These are phyloP conservation scores for Corella eumyota DNA, from an alignment of 23 tunicate species.

Conservation along the genomic window DNA sequence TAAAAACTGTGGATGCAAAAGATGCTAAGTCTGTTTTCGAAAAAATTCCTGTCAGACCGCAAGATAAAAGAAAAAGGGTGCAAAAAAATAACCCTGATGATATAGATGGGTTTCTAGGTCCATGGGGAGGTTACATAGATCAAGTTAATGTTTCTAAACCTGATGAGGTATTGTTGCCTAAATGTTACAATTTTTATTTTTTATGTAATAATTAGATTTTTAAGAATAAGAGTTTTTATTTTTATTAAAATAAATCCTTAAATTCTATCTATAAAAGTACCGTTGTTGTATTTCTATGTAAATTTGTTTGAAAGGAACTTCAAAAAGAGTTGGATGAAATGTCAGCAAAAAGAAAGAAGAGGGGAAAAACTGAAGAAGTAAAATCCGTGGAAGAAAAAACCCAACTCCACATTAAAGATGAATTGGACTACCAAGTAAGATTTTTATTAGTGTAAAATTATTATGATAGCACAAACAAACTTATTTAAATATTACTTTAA, in stretches of 20 bases:
- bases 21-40: slow-evolving; percentile 73
- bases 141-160: slow-evolving; percentile 77
- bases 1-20: slow-evolving; percentile 9
- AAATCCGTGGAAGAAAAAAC: slow-evolving; percentile 73
- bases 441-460: background rate
- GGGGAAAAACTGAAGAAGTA: slow-evolving; percentile 60
- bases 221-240: too few species aligned
- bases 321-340: slow-evolving; percentile 84
- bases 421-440: slow-evolving; percentile 75
- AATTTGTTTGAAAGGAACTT: slow-evolving; percentile 73
- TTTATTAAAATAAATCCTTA: too few species aligned
- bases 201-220: too few species aligned
- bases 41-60: slow-evolving; percentile 44
- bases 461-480: background rate
- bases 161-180: slow-evolving; percentile 48
- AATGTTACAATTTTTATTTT: too few species aligned
- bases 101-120: slow-evolving; percentile 84
- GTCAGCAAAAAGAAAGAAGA: slow-evolving; percentile 60
- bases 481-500: background rate
- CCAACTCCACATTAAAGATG: slow-evolving; percentile 73
- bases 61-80: slow-evolving; percentile 74
- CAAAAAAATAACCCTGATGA: slow-evolving; percentile 82
- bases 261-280: too few species aligned
- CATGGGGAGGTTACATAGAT: slow-evolving; percentile 88
- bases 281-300: too few species aligned